Evolutionary conservation across 2,888 invertebrate genomes (phyloP).

Genomic region (Coenonympha arcania): DNA sequence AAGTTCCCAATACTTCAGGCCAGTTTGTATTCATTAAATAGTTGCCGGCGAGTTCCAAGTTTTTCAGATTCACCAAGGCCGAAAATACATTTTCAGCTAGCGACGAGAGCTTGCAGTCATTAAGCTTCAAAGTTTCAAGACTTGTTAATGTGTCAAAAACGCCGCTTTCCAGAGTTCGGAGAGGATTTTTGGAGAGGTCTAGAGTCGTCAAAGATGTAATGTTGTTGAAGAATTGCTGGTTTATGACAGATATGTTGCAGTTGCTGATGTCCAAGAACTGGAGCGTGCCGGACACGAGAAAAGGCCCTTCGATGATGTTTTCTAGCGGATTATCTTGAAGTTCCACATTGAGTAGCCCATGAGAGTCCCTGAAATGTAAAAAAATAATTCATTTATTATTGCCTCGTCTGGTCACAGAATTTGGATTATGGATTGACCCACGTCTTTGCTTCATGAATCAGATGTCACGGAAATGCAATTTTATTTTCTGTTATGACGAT

Average conservation of each 20-base stretch:
- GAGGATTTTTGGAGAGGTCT: constrained; percentile 80
- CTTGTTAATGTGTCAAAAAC: constrained; percentile 78
- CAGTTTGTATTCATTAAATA: constrained; percentile 73
- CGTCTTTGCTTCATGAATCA: too few species aligned
- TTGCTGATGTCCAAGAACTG: constrained; percentile 79
- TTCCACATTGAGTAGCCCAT: constrained; percentile 80
- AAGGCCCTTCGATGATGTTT: constrained; percentile 76
- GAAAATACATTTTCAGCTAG: constrained; percentile 74
- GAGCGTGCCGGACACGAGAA: constrained; percentile 77
- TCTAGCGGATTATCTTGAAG: constrained; percentile 79
- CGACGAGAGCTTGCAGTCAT: constrained; percentile 76
- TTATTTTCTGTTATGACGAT: too few species aligned
- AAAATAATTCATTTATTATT: too few species aligned
- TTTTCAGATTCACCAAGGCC: constrained; percentile 75
- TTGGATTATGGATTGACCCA: too few species aligned
- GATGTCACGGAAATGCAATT: too few species aligned
- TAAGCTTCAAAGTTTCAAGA: constrained; percentile 78
- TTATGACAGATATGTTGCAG: constrained; percentile 75
- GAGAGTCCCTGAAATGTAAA: constrained; percentile 73
- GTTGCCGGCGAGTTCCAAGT: constrained; percentile 77
- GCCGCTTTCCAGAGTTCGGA: constrained; percentile 71
- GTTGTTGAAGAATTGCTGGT: constrained; percentile 78
- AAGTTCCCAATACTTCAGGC: constrained; percentile 75
- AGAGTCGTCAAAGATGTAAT: constrained; percentile 78
- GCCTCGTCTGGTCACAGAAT: too few species aligned